phyloP scores from a whole-genome alignment of 2,113 vertebrate species.

The Callopanchax toddi region DNA sequence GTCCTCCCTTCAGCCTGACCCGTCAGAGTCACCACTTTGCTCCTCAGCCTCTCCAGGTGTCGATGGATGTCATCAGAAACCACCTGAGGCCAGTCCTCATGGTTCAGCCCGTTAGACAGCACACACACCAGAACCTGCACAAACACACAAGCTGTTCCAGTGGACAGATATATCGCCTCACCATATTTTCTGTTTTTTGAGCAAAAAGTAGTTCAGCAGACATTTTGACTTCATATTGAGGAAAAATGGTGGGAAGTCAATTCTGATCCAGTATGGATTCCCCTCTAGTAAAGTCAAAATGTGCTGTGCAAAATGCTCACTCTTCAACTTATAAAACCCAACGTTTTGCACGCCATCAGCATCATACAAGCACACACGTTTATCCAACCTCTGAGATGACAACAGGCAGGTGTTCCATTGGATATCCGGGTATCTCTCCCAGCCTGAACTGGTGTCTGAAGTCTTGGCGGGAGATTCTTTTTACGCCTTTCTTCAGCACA shows the following conservation, averaged over 20 bases:
- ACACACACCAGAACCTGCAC: conserved; percentile 67
- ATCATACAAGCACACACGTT: not conserved
- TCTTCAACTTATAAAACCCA: too few relatives aligned
- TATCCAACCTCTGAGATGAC: conserved; percentile 78
- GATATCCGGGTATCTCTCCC: conserved; percentile 71
- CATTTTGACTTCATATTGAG: too few relatives aligned
- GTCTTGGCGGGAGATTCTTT: conserved; percentile 46
- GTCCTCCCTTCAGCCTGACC: conserved; percentile 71
- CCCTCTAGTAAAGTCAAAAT: too few relatives aligned
- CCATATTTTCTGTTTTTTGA: too few relatives aligned
- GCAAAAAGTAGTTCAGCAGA: too few relatives aligned
- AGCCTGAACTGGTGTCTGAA: conserved; percentile 69
- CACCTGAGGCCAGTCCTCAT: conserved; percentile 68
- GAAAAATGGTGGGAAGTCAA: too few relatives aligned
- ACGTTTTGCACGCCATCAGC: not conserved
- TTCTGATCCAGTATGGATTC: too few relatives aligned
- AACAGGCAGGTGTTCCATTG: conserved; percentile 81
- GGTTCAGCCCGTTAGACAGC: conserved; percentile 76
- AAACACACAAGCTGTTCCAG: not conserved
- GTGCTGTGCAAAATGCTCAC: too few relatives aligned
- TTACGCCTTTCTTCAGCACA: conserved; percentile 73
- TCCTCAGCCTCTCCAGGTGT: conserved; percentile 73
- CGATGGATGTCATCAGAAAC: conserved; percentile 72
- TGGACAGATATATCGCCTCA: too few relatives aligned
- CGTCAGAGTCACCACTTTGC: conserved; percentile 66